These are phyloP conservation scores for Hemibagrus guttatus DNA, from an alignment of 2,797 vertebrate species.

Conservation along the genomic window DNA sequence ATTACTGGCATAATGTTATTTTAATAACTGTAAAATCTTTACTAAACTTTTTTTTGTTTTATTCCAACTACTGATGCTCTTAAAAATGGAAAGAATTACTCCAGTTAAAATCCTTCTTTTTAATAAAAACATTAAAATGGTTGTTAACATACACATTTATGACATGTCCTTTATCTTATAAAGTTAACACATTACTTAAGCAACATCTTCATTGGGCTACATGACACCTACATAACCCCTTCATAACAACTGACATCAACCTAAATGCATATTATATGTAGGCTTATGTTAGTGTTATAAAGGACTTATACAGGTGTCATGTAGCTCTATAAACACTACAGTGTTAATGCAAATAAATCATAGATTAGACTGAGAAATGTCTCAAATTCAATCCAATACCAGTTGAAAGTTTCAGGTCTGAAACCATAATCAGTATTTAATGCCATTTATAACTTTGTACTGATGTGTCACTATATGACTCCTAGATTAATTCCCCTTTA, in stretches of 20 bases:
- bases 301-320: background rate
- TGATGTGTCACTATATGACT: background rate
- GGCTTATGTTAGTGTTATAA: background rate
- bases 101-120: too few species aligned
- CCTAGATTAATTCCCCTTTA: background rate
- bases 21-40: too few species aligned
- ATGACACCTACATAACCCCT: background rate
- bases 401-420: background rate
- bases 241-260: background rate
- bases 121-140: too few species aligned
- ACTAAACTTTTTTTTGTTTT: too few species aligned
- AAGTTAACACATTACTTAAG: background rate
- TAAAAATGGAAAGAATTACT: too few species aligned
- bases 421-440: background rate
- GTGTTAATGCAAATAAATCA: background rate
- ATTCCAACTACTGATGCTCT: too few species aligned
- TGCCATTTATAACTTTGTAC: background rate
- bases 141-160: too few species aligned
- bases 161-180: too few species aligned
- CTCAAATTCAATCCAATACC: too few species aligned
- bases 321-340: slow-evolving; percentile 14
- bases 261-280: background rate
- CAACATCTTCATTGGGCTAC: background rate
- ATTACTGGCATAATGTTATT: too few species aligned
- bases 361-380: too few species aligned